Evolutionary conservation across 2,797 vertebrate genomes (phyloP), one percentile per base, ranked within the genome.

Genomic region (Phoxinus dragarum): DNA sequence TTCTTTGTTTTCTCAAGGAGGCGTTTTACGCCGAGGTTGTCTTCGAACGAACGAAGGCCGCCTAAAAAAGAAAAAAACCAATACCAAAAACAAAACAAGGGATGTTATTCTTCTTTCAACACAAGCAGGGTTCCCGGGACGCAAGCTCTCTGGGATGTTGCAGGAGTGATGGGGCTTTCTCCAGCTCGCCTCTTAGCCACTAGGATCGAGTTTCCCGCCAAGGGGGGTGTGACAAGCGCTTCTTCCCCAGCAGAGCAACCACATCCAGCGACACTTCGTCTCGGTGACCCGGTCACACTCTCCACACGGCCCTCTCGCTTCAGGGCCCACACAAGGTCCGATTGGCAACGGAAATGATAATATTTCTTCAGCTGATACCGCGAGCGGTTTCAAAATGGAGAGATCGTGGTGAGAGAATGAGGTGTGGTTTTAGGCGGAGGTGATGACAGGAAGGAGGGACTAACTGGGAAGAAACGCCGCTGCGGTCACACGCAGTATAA

Each of bases 1-100:
- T 78, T 44, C 86, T 66, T 64, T 40, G 74, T 88, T 90, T 90
- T 88, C 87, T 84, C 73, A 42, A 77, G 85, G 93, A 93, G 91
- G 91, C 84, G 91, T 88, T 80, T 88, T 54, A 75, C 68, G 21
- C 78, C 27, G 67, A 52, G 66, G 7, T 80, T 72, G 86, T 77
- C 84, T 85, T 85, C 34, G 8, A 85, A 84, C 44, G 56, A 81
- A 52, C 23, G 31, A 88, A 84, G 19, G 34, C 16, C 3, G 59
- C 80, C 74, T 80, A 80, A 67, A 81, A 85, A 31, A 38, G 52
- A 40, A 40, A 59, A 61, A 72, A 56, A 56, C 7, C n/a, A 69
- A 56, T 71, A 87, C 17, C 38, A 86, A 90, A 90, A 86, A 87
- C 85, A 75, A 81, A 79, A 84, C 73, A 86, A 64, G 34, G 75